Conservation (phyloP, 2,113 vertebrate genomes). For the Zosterops japonicus region DNA sequence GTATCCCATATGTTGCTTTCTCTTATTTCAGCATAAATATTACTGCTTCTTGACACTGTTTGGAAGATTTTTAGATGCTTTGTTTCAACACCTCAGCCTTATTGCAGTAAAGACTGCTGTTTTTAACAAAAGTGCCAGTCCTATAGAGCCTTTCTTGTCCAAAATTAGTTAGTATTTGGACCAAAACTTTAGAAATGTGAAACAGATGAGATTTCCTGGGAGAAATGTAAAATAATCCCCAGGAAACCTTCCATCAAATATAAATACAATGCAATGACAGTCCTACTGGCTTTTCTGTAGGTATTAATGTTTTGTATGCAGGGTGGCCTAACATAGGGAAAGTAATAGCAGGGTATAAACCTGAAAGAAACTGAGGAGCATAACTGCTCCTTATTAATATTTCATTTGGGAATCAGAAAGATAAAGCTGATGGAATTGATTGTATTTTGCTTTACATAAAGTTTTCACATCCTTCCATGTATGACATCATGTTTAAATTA, state of each 20-base stretch:
- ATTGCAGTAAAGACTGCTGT: neutral
- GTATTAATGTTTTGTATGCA: neutral
- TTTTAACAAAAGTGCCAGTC: neutral
- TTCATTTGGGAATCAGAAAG: neutral
- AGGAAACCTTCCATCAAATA: neutral
- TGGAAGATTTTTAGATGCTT: neutral
- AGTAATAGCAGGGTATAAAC: neutral
- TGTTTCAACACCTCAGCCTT: neutral
- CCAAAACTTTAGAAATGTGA: neutral
- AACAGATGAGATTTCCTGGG: neutral
- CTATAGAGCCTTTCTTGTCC: neutral
- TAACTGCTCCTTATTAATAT: neutral
- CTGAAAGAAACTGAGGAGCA: neutral
- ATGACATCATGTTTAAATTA: neutral
- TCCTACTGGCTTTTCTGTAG: neutral
- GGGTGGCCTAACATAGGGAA: neutral
- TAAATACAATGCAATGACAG: neutral
- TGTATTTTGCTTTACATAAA: neutral
- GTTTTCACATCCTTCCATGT: neutral
- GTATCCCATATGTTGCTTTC: slow-evolving; percentile 38
- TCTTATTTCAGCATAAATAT: slow-evolving; percentile 60
- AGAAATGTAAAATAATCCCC: neutral
- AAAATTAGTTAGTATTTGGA: neutral
- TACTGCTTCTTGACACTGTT: slow-evolving; percentile 13
- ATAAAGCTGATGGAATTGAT: neutral